phyloP scores from a whole-genome alignment of 2,113 vertebrate genomes.

The Shinisaurus crocodilurus region DNA sequence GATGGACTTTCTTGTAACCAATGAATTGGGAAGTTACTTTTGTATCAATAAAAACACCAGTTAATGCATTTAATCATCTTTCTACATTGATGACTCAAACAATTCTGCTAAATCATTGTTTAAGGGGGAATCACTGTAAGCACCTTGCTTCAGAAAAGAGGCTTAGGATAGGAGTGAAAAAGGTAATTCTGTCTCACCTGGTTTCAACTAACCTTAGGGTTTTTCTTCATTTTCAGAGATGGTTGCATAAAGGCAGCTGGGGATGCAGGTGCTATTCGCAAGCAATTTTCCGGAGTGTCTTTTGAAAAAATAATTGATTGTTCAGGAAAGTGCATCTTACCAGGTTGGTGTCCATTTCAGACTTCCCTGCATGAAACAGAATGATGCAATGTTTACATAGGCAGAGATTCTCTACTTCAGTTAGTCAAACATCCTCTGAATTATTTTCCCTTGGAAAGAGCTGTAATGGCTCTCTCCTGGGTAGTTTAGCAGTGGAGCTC shows the following conservation, averaged over 20 bases:
- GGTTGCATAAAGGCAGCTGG: conserved; percentile 90
- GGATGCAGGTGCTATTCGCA: conserved; percentile 78
- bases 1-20: neutral
- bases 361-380: accelerated
- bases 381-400: neutral
- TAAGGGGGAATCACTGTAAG: neutral
- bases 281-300: conserved; percentile 76
- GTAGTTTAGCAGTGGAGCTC: neutral
- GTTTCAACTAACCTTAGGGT: neutral
- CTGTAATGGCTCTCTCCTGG: neutral
- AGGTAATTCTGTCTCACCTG: neutral
- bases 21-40: neutral
- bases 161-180: neutral
- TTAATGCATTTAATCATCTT: neutral
- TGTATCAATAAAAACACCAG: neutral
- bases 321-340: conserved; percentile 91
- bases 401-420: neutral
- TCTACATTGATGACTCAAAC: neutral
- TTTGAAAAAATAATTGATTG: conserved; percentile 92
- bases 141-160: neutral
- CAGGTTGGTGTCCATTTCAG: conserved; percentile 76
- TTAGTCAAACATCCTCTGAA: accelerated
- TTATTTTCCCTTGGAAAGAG: neutral
- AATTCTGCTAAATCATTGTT: neutral
- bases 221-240: conserved; percentile 76